These are phyloP conservation scores for Carpatolechia fugitivella DNA, from an alignment of 2,888 invertebrate genomes.

Conservation along the genomic window DNA sequence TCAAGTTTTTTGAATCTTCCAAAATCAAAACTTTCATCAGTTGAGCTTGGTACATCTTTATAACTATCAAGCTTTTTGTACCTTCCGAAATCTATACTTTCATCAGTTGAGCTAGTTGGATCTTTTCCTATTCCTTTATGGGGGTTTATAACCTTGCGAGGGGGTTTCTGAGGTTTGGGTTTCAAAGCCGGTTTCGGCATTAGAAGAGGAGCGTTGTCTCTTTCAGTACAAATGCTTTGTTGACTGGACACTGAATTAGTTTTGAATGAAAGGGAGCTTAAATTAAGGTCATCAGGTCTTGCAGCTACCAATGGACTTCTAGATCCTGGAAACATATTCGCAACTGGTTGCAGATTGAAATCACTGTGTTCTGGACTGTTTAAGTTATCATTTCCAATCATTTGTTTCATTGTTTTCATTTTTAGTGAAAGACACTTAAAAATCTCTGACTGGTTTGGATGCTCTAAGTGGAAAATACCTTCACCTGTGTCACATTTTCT, in stretches of 20 bases:
- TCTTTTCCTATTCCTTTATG: constrained; percentile 67
- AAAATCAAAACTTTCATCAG: constrained; percentile 68
- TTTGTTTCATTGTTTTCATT: constrained; percentile 93
- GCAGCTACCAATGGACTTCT: constrained; percentile 88
- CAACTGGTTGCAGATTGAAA: constrained; percentile 84
- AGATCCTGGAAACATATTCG: constrained; percentile 90
- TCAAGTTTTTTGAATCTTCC: constrained; percentile 77
- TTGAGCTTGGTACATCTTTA: constrained; percentile 59
- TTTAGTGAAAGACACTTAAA: constrained; percentile 89
- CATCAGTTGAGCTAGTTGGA: constrained; percentile 60
- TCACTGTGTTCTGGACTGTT: constrained; percentile 85
- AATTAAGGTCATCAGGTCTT: constrained; percentile 68
- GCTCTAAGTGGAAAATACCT: constrained; percentile 89
- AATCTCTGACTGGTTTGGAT: constrained; percentile 90
- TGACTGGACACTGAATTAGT: constrained; percentile 65
- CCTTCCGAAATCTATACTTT: constrained; percentile 70
- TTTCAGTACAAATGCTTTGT: constrained; percentile 55
- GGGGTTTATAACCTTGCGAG: constrained; percentile 76
- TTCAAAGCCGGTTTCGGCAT: constrained; percentile 80
- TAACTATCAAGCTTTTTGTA: constrained; percentile 76
- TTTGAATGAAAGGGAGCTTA: constrained; percentile 69
- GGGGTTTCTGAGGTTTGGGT: constrained; percentile 82
- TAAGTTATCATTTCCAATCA: constrained; percentile 84
- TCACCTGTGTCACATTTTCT: constrained; percentile 92
- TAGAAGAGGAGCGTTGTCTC: constrained; percentile 64